Percentiles rank a stretch among this genome's conserved stretches.
Conservation (phyloP, 2,888 invertebrate genomes). For the Galerucella nymphaeae region DNA sequence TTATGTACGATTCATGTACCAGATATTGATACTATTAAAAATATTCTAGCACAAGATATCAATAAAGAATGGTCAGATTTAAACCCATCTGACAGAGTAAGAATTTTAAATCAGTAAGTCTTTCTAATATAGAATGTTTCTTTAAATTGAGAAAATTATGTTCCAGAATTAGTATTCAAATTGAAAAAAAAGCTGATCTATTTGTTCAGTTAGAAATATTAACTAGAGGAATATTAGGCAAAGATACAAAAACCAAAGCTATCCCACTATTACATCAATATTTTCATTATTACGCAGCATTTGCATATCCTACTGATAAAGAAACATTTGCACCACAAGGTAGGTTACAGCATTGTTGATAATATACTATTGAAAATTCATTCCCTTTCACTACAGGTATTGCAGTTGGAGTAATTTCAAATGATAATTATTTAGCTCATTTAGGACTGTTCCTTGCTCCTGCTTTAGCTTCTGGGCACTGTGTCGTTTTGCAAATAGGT, state of each 20-base stretch:
- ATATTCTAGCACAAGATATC: slow-evolving; percentile 47
- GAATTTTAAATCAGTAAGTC: slow-evolving; percentile 55
- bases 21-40: slow-evolving; percentile 50
- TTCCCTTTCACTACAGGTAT: slow-evolving; percentile 58
- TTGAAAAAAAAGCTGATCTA: slow-evolving; percentile 66
- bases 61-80: slow-evolving; percentile 44
- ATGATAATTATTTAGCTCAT: slow-evolving; percentile 65
- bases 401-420: slow-evolving; percentile 61
- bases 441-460: slow-evolving; percentile 66
- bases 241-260: slow-evolving; percentile 62
- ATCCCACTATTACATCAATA: slow-evolving; percentile 65
- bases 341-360: slow-evolving; percentile 39
- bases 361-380: not conserved
- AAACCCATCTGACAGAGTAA: slow-evolving; percentile 49
- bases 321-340: slow-evolving; percentile 64
- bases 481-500: slow-evolving; percentile 65
- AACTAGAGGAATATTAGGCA: slow-evolving; percentile 54
- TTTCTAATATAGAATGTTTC: not conserved
- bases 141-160: not conserved
- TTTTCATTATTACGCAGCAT: slow-evolving; percentile 68
- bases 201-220: slow-evolving; percentile 65
- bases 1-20: slow-evolving; percentile 45
- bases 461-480: slow-evolving; percentile 67
- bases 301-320: slow-evolving; percentile 62
- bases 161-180: slow-evolving; percentile 65